A percentile compares a stretch with the other conserved stretches of the same genome.
phyloP scores from a whole-genome alignment of 2,888 invertebrate species.

The Orchestes rusci region DNA sequence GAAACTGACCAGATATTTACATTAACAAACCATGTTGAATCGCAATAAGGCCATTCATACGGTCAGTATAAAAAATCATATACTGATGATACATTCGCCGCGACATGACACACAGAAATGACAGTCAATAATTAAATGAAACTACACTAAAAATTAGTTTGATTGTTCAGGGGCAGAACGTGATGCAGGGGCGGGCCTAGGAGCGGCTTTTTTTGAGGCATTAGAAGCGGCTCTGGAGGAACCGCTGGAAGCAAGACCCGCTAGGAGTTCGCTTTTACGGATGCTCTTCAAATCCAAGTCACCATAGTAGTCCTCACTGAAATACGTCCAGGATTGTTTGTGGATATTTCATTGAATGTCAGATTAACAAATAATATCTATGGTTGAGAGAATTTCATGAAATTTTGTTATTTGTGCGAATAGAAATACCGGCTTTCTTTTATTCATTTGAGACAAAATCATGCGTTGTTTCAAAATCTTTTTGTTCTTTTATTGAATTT shows the following conservation, averaged over 20 bases:
- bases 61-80: too few species aligned
- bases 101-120: too few species aligned
- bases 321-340: conserved; percentile 37
- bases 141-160: conserved; percentile 31
- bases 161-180: conserved; percentile 40
- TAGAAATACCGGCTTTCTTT: too few species aligned
- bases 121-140: conserved; percentile 8
- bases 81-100: too few species aligned
- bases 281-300: conserved; percentile 92
- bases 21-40: neutral
- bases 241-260: conserved; percentile 63
- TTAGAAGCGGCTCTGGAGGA: conserved; percentile 42
- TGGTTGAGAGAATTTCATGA: too few species aligned
- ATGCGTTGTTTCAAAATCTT: too few species aligned
- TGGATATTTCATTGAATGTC: too few species aligned
- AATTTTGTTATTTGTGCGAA: too few species aligned
- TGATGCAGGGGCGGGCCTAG: conserved; percentile 42
- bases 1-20: conserved; percentile 11
- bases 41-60: conserved; percentile 5
- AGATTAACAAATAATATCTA: too few species aligned
- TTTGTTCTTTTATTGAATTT: too few species aligned
- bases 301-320: conserved; percentile 95
- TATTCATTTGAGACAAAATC: too few species aligned
- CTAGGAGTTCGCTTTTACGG: conserved; percentile 86
- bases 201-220: conserved; percentile 40